Evolutionary conservation across 2,888 invertebrate species (phyloP).

Genomic region (Didymodactylos carnosus): DNA sequence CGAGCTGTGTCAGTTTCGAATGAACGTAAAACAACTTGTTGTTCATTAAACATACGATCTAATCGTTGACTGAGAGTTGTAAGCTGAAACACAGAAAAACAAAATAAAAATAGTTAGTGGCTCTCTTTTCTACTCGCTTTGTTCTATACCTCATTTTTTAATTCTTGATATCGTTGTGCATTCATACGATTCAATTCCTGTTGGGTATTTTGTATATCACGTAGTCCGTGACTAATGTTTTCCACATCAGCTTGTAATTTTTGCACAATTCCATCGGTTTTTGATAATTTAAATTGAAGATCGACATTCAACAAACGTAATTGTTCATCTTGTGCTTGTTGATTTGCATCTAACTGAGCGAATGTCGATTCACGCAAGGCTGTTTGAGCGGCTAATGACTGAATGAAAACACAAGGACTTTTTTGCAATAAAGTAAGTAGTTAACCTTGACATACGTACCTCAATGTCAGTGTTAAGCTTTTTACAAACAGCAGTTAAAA

Average conservation of each 20-base stretch:
- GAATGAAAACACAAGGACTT: conserved; percentile 2
- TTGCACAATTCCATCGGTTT: background rate
- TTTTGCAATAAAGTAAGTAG: conserved; percentile 6
- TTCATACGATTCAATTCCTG: conserved; percentile 2
- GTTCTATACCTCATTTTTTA: conserved; percentile 1
- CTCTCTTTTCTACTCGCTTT: no score
- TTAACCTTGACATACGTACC: background rate
- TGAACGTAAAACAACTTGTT: conserved; percentile 9
- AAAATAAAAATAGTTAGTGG: background rate
- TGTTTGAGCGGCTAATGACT: background rate
- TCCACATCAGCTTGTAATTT: conserved; percentile 1
- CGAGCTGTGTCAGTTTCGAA: conserved; percentile 11
- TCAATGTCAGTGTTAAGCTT: conserved; percentile 11
- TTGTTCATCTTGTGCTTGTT: background rate
- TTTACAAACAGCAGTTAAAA: conserved; percentile 10
- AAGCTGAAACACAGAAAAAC: background rate
- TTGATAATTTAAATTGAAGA: conserved; percentile 8
- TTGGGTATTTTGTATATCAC: background rate
- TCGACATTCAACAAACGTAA: conserved; percentile 6
- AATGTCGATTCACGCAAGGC: background rate
- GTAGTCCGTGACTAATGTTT: background rate
- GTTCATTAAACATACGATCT: conserved; percentile 12
- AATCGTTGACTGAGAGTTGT: conserved; percentile 2
- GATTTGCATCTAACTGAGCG: background rate
- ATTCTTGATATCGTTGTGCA: conserved; percentile 1